Evolutionary conservation across 2,888 invertebrate species (phyloP).

Genomic region (Macrostomum cliftonense): DNA sequence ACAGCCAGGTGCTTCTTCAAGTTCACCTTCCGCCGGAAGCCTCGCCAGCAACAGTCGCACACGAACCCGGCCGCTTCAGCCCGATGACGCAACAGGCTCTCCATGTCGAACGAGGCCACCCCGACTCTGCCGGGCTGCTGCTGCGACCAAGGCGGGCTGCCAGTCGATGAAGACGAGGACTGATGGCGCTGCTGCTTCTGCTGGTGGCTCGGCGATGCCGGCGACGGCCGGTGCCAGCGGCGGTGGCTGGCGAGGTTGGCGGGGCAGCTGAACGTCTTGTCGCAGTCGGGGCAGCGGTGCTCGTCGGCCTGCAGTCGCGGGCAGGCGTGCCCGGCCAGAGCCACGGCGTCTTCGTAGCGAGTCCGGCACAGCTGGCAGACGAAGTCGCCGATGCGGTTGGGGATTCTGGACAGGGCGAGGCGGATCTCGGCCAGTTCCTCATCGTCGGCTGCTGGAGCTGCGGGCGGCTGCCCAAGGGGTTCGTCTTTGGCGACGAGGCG

Average conservation of each 20-base stretch:
- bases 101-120: too few relatives aligned
- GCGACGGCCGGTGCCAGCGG: background rate
- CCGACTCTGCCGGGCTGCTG: too few relatives aligned
- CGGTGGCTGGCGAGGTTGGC: conserved; percentile 1
- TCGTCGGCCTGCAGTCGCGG: conserved; percentile 89
- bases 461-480: too few relatives aligned
- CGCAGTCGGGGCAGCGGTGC: conserved; percentile 91
- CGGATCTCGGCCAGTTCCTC: conserved; percentile 53
- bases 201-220: background rate
- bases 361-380: conserved; percentile 80
- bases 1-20: too few relatives aligned
- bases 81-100: too few relatives aligned
- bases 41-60: too few relatives aligned
- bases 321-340: conserved; percentile 84
- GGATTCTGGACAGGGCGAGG: conserved; percentile 75
- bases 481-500: too few relatives aligned
- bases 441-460: too few relatives aligned
- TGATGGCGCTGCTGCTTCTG: background rate
- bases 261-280: conserved; percentile 44
- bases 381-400: conserved; percentile 84
- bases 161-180: too few relatives aligned
- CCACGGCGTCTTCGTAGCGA: conserved; percentile 80
- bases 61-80: too few relatives aligned
- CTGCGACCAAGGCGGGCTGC: too few relatives aligned
- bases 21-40: too few relatives aligned